These are phyloP conservation scores for Neodiprion pinetum DNA, from an alignment of 1,140 invertebrate genomes.

Conservation along the genomic window DNA sequence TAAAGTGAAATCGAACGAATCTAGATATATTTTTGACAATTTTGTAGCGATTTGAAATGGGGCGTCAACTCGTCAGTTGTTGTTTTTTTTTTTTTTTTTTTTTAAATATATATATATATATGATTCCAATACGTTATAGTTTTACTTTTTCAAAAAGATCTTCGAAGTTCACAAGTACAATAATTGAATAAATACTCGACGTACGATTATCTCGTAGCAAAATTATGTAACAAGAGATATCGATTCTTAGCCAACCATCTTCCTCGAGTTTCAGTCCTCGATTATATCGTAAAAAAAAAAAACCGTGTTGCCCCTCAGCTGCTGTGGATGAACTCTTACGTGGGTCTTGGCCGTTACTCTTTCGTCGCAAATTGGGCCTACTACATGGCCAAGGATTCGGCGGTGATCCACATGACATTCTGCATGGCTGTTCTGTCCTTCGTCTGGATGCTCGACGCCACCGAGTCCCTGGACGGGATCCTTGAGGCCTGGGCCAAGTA, in stretches of 20 bases:
- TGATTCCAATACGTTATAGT: no score
- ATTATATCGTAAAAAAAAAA: no score
- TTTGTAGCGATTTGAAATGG: no score
- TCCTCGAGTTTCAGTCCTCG: no score
- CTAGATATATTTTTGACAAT: no score
- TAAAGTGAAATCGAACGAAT: no score
- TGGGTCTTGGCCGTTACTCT: slow-evolving; percentile 37
- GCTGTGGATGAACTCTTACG: slow-evolving; percentile 39
- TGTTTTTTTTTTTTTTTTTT: no score
- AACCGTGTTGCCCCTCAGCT: slow-evolving; percentile 36
- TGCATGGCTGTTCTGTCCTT: slow-evolving; percentile 54
- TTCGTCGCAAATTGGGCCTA: slow-evolving; percentile 34
- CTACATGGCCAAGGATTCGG: slow-evolving; percentile 47
- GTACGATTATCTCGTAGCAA: no score
- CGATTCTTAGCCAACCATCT: no score
- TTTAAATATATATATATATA: no score
- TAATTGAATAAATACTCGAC: background rate
- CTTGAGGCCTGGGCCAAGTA: slow-evolving; percentile 53
- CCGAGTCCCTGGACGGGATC: slow-evolving; percentile 54
- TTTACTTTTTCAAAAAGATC: background rate
- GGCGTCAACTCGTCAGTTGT: no score
- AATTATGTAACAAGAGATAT: no score
- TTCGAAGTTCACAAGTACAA: slow-evolving; percentile 11
- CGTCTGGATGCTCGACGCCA: slow-evolving; percentile 61
- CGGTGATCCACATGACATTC: slow-evolving; percentile 44